These are phyloP conservation scores for Drosophila mauritiana DNA, from an alignment of 1,140 invertebrate genomes.

Conservation along the genomic window DNA sequence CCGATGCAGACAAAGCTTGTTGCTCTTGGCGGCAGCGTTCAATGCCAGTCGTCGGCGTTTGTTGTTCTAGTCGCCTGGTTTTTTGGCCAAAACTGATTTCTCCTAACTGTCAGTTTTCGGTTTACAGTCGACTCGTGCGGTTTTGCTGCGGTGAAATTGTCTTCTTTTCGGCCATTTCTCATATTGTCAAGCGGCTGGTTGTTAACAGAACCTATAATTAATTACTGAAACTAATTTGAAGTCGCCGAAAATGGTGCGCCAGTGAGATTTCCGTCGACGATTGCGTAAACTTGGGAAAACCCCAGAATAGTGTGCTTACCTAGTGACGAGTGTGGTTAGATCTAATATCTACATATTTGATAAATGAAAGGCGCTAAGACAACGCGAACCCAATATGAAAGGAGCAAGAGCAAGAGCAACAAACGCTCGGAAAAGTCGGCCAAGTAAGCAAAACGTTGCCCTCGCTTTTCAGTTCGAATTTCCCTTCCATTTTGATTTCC, in stretches of 20 bases:
- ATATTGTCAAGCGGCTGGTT: slow-evolving; percentile 46
- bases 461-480: background rate
- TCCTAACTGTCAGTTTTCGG: slow-evolving; percentile 82
- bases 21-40: slow-evolving; percentile 78
- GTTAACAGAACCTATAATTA: slow-evolving; percentile 33
- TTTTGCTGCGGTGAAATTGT: slow-evolving; percentile 60
- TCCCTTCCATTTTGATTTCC: background rate
- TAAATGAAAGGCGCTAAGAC: slow-evolving; percentile 79
- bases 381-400: slow-evolving; percentile 73
- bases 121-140: slow-evolving; percentile 76
- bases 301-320: slow-evolving; percentile 20
- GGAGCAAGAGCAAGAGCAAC: slow-evolving; percentile 63
- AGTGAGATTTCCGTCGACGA: slow-evolving; percentile 22
- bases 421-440: slow-evolving; percentile 77
- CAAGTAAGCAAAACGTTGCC: slow-evolving; percentile 60
- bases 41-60: slow-evolving; percentile 78
- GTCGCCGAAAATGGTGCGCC: slow-evolving; percentile 6
- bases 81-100: slow-evolving; percentile 83
- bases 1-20: slow-evolving; percentile 73
- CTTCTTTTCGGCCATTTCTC: slow-evolving; percentile 68
- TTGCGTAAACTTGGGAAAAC: slow-evolving; percentile 31
- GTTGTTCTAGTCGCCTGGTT: slow-evolving; percentile 73
- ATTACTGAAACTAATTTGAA: slow-evolving; percentile 34
- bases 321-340: background rate
- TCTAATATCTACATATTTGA: background rate